Conservation (phyloP, 2,888 invertebrate genomes). For the Reticulitermes lucifugus region DNA sequence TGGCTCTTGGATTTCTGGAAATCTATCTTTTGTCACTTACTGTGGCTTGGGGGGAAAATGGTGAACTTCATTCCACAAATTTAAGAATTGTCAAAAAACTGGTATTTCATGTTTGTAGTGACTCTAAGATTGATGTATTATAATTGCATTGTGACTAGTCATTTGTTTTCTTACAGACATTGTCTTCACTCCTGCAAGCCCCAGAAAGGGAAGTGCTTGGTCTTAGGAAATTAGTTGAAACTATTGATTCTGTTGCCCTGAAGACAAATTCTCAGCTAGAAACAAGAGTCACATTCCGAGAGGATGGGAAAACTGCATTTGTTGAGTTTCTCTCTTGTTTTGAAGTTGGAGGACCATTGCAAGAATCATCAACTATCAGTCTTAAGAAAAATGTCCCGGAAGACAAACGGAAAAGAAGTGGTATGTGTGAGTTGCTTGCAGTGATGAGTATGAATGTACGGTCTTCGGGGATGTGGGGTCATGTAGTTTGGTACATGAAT, state of each 20-base stretch:
- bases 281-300: slow-evolving; percentile 62
- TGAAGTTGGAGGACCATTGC: slow-evolving; percentile 57
- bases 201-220: slow-evolving; percentile 62
- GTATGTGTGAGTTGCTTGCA: slow-evolving; percentile 50
- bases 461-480: too few relatives aligned
- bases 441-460: too few relatives aligned
- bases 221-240: slow-evolving; percentile 61
- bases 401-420: slow-evolving; percentile 61
- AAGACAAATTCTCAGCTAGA: slow-evolving; percentile 54
- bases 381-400: slow-evolving; percentile 63
- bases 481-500: too few relatives aligned
- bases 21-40: neutral
- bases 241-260: slow-evolving; percentile 57
- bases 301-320: slow-evolving; percentile 58
- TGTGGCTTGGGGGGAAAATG: neutral
- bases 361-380: slow-evolving; percentile 56
- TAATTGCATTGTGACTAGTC: neutral
- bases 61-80: too few relatives aligned
- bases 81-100: too few relatives aligned
- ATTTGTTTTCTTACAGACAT: slow-evolving; percentile 53
- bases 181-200: slow-evolving; percentile 57
- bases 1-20: neutral
- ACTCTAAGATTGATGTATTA: too few relatives aligned
- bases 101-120: too few relatives aligned
- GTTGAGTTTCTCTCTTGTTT: slow-evolving; percentile 62